These are phyloP conservation scores for Gryon sp. DNA, from an alignment of 1,140 invertebrate genomes.

Conservation along the genomic window DNA sequence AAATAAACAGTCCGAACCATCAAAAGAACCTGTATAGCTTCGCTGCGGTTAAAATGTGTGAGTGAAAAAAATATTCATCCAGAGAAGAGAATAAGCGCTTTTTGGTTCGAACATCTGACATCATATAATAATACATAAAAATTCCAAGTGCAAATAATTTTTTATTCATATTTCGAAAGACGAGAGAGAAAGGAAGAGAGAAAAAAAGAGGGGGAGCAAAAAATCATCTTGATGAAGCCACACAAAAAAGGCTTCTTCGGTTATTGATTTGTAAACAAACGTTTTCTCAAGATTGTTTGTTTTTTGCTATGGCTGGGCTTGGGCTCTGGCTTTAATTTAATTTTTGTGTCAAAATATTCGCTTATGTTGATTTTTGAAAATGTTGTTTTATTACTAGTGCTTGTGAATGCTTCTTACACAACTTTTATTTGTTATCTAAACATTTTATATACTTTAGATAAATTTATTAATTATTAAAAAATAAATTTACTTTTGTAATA, in stretches of 20 bases:
- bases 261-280: constrained; percentile 1
- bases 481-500: too few relatives aligned
- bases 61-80: too few relatives aligned
- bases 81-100: constrained; percentile 5
- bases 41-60: constrained; percentile 41
- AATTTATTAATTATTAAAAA: too few relatives aligned
- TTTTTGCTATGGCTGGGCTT: background rate
- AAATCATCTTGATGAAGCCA: too few relatives aligned
- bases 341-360: background rate
- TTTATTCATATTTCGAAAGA: constrained; percentile 13
- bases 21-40: constrained; percentile 64
- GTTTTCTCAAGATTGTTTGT: background rate
- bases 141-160: constrained; percentile 49
- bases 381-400: too few relatives aligned
- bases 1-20: constrained; percentile 75
- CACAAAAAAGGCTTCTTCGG: background rate
- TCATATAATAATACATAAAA: constrained; percentile 41
- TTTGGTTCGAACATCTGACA: constrained; percentile 53
- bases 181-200: too few relatives aligned
- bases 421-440: too few relatives aligned
- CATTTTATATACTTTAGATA: too few relatives aligned
- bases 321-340: background rate
- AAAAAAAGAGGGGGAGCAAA: too few relatives aligned
- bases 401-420: too few relatives aligned
- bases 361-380: too few relatives aligned